Base-by-base conservation (phyloP, 2,888 invertebrate species). In the Torymus aiolomorphi region DNA sequence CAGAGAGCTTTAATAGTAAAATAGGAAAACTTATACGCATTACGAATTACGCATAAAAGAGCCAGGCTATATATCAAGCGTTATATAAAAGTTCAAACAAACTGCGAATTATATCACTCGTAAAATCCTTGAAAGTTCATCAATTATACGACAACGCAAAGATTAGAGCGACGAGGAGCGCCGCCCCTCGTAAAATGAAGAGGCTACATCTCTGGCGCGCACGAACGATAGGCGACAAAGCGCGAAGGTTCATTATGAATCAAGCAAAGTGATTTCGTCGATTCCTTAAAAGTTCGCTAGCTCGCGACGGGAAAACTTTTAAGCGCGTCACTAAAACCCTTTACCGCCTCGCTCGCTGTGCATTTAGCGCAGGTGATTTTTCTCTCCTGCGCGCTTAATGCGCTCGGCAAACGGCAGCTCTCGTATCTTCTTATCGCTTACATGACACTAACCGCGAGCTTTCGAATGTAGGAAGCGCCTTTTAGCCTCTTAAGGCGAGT, bases 391-490 rank as follows among this genome's bases (percentile, higher is more conserved):
- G n/a, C 49, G 59, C 31, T 78, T 78, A 69, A 78, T 74, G 78
- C 59, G 16, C 52, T 52, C 65, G 20, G 65, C 52, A 67, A 67
- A 72, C 78, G 72, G 61, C 67, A 12, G 66, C 72, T 80, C 72
- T 80, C 76, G 69, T 77, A 80, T 77, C 69, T 65, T 56, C 76
- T 77, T 80, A 80, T 80, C 80, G 73, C 13, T 51, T 72, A 73
- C 73, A 76, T 52, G 80, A 74, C 73, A 74, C 80, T 77, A 77
- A 80, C 59, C 65, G 63, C 61, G 73, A 80, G 73, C 76, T 77
- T 77, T 76, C 69, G 67, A 80, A 63, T 61, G 67, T 67, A 67
- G 49, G 51, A 78, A 42, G 74, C 56, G 69, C 42, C 66, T 62
- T 74, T 78, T 52, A 75, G 71, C 75, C 51, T 51, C 31, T 78